Base-by-base conservation (phyloP, 2,113 vertebrate genomes). In the Syngnathus floridae region DNA sequence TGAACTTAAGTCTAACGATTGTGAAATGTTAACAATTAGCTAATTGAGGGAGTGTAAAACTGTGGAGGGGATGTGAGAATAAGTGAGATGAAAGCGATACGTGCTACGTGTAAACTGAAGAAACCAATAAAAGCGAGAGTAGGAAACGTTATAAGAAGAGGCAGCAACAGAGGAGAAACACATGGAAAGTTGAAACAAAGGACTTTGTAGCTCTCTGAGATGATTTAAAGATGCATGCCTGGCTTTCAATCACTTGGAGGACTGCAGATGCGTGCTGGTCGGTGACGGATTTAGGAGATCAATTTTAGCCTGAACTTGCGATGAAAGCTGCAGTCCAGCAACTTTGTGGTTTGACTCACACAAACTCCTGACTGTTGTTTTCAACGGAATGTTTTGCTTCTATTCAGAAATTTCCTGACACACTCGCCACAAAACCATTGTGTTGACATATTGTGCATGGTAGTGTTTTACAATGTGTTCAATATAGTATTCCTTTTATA, bases 101-200 rank as follows among this genome's bases (percentile, higher is more conserved):
- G 58, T 35, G 38, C 71, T 68, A 73, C 65, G 38, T 36, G 67
- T 70, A 63, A 17, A 58, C 16, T 57, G 49, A 40, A 68, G 59
- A 36, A 40, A 62, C 49, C 64, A n/a, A 66, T 52, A 66, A 37
- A 65, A 43, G 54, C 35, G 49, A 60, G 46, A 54, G 41, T 8
- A 40, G 35, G 57, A 26, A 40, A 62, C 48, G 21, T 46, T 45
- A 17, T 41, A 35, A 35, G 31, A 22, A 60, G 71, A 22, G 13
- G 46, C 70, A 55, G 59, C 52, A 72, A 41, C 37, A 59, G 61
- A 65, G 41, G 64, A 72, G 75, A 76, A 80, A 85, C 78, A 76
- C 65, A 79, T 79, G 81, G 76, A 73, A 81, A 83, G 76, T 75
- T 80, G 55, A 78, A 79, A 76, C 74, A 74, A 78, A 73, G 70